Conservation (phyloP, 2,113 vertebrate genomes). For the Nanorana parkeri region DNA sequence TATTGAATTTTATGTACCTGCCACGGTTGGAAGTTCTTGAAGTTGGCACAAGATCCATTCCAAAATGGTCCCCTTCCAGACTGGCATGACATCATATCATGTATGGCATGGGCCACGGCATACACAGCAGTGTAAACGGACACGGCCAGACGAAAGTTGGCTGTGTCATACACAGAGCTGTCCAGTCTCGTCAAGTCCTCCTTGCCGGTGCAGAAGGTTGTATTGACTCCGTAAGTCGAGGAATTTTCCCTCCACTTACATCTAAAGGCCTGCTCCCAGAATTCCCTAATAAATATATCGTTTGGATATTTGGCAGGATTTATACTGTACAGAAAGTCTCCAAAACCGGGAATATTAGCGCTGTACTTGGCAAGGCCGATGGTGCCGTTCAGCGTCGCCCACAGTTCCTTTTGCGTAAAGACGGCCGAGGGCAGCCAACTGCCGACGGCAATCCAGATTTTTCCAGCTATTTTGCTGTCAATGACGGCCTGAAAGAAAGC, state of each 20-base stretch:
- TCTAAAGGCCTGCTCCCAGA: slow-evolving; percentile 34
- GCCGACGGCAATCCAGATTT: slow-evolving; percentile 34
- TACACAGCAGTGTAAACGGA: slow-evolving; percentile 68
- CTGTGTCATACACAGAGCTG: slow-evolving; percentile 65
- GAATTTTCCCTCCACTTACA: slow-evolving; percentile 20
- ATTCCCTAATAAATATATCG: slow-evolving; percentile 47
- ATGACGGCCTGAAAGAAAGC: slow-evolving; percentile 21
- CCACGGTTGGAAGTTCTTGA: slow-evolving; percentile 63
- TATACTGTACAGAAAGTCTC: slow-evolving; percentile 22
- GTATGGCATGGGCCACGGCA: slow-evolving; percentile 65
- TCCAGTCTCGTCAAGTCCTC: slow-evolving; percentile 60
- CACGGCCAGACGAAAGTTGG: slow-evolving; percentile 65
- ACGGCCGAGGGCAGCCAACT: slow-evolving; percentile 47
- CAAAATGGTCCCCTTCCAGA: slow-evolving; percentile 28
- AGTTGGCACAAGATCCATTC: slow-evolving; percentile 57
- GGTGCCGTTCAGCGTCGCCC: slow-evolving; percentile 31
- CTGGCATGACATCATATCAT: slow-evolving; percentile 62
- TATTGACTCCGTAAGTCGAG: not conserved
- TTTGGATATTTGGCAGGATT: slow-evolving; percentile 28
- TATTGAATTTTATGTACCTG: slow-evolving; percentile 57
- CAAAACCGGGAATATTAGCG: slow-evolving; percentile 31
- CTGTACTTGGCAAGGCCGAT: slow-evolving; percentile 47
- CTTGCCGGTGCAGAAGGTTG: slow-evolving; percentile 60
- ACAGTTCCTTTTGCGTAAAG: slow-evolving; percentile 36
- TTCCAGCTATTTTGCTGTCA: slow-evolving; percentile 4